These are phyloP conservation scores for Cossypha caffra DNA, from an alignment of 2,797 vertebrate genomes.

Conservation along the genomic window DNA sequence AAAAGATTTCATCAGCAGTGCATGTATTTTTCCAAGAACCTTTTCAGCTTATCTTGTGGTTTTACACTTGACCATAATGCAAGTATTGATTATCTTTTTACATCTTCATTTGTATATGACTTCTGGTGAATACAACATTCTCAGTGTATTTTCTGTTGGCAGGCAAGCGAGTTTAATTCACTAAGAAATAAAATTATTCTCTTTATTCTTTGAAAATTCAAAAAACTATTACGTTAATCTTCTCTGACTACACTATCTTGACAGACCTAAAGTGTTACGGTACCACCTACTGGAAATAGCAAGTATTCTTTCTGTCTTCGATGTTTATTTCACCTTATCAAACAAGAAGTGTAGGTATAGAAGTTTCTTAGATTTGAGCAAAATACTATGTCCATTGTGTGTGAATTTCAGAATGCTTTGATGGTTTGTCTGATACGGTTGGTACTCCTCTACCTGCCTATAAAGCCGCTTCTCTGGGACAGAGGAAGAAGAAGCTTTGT, in stretches of 20 bases:
- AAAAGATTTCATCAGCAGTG: neutral
- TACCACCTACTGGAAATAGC: constrained; percentile 55
- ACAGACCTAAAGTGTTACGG: neutral
- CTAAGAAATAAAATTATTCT: neutral
- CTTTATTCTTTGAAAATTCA: neutral
- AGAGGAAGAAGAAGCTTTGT: neutral
- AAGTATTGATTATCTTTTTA: neutral
- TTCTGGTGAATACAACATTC: neutral
- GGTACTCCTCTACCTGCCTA: neutral
- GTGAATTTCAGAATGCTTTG: neutral
- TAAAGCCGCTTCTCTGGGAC: neutral
- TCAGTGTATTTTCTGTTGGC: neutral
- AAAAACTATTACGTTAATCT: neutral
- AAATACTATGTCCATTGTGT: neutral
- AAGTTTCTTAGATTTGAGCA: neutral
- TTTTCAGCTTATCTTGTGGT: neutral
- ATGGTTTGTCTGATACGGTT: neutral
- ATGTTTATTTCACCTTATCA: neutral
- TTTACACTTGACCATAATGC: neutral
- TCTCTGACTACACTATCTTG: neutral
- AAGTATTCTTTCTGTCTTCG: neutral
- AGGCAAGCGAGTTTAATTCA: neutral
- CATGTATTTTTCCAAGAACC: neutral
- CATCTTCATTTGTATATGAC: neutral
- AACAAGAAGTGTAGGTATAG: neutral